Percentiles rank a stretch among this genome's conserved stretches.
Evolutionary conservation across 2,797 vertebrate genomes (phyloP).

Genomic region (Neostethus bicornis): DNA sequence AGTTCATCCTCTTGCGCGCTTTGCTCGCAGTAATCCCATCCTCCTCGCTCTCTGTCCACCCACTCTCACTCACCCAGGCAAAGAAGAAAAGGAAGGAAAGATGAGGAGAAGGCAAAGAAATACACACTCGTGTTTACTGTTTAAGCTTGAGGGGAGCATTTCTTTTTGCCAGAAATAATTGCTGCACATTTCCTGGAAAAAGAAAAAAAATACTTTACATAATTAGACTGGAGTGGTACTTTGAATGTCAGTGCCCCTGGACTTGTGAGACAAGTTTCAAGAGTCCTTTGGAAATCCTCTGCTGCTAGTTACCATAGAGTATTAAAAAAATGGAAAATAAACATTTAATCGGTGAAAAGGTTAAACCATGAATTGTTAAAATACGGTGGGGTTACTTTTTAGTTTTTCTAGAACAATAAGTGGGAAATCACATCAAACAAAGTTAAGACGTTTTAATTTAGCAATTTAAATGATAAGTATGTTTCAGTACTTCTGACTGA

Average conservation of each 20-base stretch:
- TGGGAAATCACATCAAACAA: too few relatives aligned
- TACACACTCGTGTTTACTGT: neutral
- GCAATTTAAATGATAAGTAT: too few relatives aligned
- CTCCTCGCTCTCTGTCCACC: slow-evolving; percentile 28
- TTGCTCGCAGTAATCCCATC: slow-evolving; percentile 28
- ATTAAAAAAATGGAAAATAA: too few relatives aligned
- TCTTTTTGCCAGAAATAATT: slow-evolving; percentile 8
- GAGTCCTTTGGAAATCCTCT: too few relatives aligned
- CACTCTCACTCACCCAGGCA: slow-evolving; percentile 33
- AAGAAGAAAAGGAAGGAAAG: slow-evolving; percentile 3
- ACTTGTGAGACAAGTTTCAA: neutral
- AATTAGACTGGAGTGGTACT: slow-evolving; percentile 4
- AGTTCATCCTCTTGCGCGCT: slow-evolving; percentile 16
- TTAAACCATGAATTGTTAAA: too few relatives aligned
- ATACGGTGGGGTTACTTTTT: too few relatives aligned
- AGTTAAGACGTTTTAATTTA: too few relatives aligned
- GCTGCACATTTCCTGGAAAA: slow-evolving; percentile 1
- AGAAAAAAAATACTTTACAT: slow-evolving; percentile 11
- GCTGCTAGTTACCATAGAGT: too few relatives aligned
- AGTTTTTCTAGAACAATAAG: too few relatives aligned
- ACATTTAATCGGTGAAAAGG: too few relatives aligned
- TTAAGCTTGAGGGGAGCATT: slow-evolving; percentile 4
- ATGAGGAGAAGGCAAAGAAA: slow-evolving; percentile 6
- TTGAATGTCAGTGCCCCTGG: neutral
- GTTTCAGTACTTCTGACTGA: too few relatives aligned